Evolutionary conservation across 2,113 vertebrate genomes (phyloP).

Genomic region (Henicopernis longicauda): DNA sequence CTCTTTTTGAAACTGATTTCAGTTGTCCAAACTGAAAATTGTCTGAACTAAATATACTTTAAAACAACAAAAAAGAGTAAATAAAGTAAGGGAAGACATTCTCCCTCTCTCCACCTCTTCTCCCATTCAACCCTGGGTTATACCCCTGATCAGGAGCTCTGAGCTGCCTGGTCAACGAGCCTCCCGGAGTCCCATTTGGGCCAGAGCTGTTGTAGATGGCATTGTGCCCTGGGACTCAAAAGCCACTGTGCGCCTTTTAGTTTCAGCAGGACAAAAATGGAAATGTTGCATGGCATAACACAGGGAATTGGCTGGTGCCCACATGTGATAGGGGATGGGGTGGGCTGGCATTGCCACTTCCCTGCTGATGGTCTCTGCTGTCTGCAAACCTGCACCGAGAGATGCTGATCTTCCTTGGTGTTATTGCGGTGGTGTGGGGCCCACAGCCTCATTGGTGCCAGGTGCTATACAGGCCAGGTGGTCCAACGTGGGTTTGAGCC

Average conservation of each 20-base stretch:
- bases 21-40: not conserved
- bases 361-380: not conserved
- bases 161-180: not conserved
- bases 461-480: too few relatives aligned
- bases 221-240: not conserved
- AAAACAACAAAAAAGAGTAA: not conserved
- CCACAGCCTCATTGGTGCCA: fast-evolving
- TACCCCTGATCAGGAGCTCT: not conserved
- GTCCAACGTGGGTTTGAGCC: not conserved
- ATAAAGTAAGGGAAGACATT: not conserved
- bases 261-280: not conserved
- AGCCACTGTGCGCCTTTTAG: not conserved
- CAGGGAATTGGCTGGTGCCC: not conserved
- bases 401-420: not conserved
- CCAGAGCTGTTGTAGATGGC: not conserved
- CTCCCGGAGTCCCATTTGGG: not conserved
- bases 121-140: not conserved
- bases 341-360: too few relatives aligned
- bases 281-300: fast-evolving
- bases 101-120: not conserved
- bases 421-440: not conserved
- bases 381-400: not conserved
- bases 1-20: not conserved
- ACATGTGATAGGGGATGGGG: not conserved
- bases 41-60: not conserved